A percentile compares a stretch with the other conserved stretches of the same genome.
phyloP scores from a whole-genome alignment of 2,113 vertebrate genomes.

The Crotophaga sulcirostris region DNA sequence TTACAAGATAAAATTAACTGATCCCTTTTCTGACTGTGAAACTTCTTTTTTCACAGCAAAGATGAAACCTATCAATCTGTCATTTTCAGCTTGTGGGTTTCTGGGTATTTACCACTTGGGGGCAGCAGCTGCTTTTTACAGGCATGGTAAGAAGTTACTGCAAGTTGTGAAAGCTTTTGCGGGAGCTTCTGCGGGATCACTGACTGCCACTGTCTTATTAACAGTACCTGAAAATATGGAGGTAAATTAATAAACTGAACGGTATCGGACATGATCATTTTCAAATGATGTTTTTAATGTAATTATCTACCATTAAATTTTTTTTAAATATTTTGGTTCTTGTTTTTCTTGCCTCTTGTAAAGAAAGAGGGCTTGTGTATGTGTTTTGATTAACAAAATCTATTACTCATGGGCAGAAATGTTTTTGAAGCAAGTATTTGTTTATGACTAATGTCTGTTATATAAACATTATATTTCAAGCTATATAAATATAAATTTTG shows the following conservation, averaged over 20 bases:
- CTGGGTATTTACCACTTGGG: slow-evolving; percentile 93
- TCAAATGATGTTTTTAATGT: not conserved
- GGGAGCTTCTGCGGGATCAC: slow-evolving; percentile 88
- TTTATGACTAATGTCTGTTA: not conserved
- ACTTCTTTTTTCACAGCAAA: slow-evolving; percentile 27
- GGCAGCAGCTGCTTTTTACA: slow-evolving; percentile 80
- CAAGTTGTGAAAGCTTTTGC: slow-evolving; percentile 80
- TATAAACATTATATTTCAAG: not conserved
- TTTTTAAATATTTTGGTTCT: not conserved
- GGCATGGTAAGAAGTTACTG: slow-evolving; percentile 82
- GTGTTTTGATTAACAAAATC: not conserved
- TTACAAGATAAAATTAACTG: not conserved
- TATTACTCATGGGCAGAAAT: not conserved
- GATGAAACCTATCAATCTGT: slow-evolving; percentile 85
- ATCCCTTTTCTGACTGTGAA: not conserved
- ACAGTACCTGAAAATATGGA: slow-evolving; percentile 88
- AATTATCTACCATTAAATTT: not conserved
- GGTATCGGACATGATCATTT: slow-evolving; percentile 10
- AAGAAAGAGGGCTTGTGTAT: not conserved
- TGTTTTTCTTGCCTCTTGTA: not conserved
- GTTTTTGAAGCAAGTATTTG: not conserved
- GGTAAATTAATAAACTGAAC: slow-evolving; percentile 73
- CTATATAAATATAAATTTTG: not conserved
- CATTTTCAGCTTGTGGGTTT: slow-evolving; percentile 90
- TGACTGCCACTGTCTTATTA: slow-evolving; percentile 85